A percentile compares a stretch with the other conserved stretches of the same genome.
phyloP scores from a whole-genome alignment of 2,797 vertebrate species.

The Gallinago nigripennis region DNA sequence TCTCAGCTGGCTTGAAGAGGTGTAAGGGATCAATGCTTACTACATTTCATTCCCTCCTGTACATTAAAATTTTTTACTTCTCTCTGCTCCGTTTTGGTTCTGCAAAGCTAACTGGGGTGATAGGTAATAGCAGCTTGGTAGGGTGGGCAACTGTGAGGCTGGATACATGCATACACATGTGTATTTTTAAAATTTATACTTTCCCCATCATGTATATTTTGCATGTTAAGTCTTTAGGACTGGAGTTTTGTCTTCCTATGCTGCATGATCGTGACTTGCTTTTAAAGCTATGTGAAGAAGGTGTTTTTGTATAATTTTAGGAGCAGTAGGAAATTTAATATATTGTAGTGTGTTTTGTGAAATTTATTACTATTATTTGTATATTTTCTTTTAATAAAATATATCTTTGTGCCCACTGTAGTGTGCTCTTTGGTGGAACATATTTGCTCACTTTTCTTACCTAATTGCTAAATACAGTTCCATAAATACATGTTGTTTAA shows the following conservation, averaged over 20 bases:
- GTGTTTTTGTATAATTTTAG: neutral
- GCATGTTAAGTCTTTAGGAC: neutral
- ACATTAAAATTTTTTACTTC: neutral
- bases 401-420: neutral
- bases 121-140: neutral
- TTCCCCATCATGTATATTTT: neutral
- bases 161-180: neutral
- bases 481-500: neutral
- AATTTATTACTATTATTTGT: neutral
- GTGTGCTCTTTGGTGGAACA: neutral
- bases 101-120: neutral
- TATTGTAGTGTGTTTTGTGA: neutral
- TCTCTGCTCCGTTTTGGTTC: neutral
- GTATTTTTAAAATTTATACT: neutral
- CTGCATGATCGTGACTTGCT: neutral
- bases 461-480: neutral
- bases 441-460: neutral
- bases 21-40: accelerated
- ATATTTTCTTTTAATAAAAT: neutral
- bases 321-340: neutral
- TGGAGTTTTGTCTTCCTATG: neutral
- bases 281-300: neutral
- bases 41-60: neutral
- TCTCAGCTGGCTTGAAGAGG: neutral
- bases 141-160: neutral